Base-by-base conservation (phyloP, 2,888 invertebrate genomes). In the Rhagonycha fulva region DNA sequence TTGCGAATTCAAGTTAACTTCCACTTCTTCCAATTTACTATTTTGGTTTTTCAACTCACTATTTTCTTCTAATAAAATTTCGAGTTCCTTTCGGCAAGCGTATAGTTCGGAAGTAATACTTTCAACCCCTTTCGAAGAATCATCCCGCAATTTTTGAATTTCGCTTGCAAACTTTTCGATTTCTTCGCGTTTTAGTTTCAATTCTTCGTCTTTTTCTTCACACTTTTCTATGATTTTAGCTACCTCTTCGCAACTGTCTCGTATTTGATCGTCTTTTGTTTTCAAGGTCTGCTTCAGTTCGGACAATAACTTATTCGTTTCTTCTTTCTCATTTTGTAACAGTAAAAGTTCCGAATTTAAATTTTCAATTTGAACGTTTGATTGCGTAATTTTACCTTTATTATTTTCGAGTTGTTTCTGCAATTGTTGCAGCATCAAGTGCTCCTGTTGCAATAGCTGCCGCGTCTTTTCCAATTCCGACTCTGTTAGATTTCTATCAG, bases 301-400 rank as follows among this genome's bases (percentile, higher is more conserved):
- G 7, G 9, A 5, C 47, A 47, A 7, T n/a, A 47, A 47, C n/a
- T 2, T n/a, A 47, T 47, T 47, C n/a, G n/a, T n/a, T 47, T 47
- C 47, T 7, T 47, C 9, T 47, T 47, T 47, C 2, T 47, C n/a
- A 4, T n/a, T 47, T 47, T 2, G 47, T n/a, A 47, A n/a, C n/a
- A 2, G n/a, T 47, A 47, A n/a, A n/a, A 47, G n/a, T 47, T 47
- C 77, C 70, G 80, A 63, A 10, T 47, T 68, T 10, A 79, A 68
- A 14, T 77, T 80, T 72, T 86, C 86, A 47, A n/a, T 47, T 47
- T 47, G n/a, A 47, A n/a, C 47, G n/a, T 47, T n/a, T n/a, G n/a
- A 47, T 47, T 47, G 47, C 5, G n/a, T 7, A n/a, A 47, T n/a
- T 47, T 47, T n/a, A 7, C 7, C n/a, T 1, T n/a, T 47, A n/a